A percentile compares a stretch with the other conserved stretches of the same genome.
Evolutionary conservation across 1,140 invertebrate genomes (phyloP).

Genomic region (Periplaneta americana): DNA sequence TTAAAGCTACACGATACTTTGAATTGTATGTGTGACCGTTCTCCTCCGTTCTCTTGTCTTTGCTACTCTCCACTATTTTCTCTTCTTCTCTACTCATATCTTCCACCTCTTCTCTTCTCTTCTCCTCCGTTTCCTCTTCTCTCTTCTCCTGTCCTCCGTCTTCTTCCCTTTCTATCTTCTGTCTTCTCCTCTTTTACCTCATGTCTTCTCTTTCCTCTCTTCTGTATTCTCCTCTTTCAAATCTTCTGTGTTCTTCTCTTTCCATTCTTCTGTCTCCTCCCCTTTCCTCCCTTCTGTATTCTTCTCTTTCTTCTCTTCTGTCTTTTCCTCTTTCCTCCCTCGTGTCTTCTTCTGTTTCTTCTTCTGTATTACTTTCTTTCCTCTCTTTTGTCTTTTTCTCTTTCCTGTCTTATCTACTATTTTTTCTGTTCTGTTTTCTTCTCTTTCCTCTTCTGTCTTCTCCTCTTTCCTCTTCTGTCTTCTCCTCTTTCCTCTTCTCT

Average conservation of each 20-base stretch:
- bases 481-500: too few species aligned
- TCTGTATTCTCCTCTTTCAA: not conserved
- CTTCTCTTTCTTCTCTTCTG: not conserved
- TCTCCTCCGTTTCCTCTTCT: not conserved
- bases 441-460: too few species aligned
- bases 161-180: not conserved
- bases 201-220: not conserved
- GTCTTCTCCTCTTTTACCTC: not conserved
- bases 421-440: too few species aligned
- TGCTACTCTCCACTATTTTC: not conserved
- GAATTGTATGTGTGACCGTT: too few species aligned
- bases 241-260: not conserved
- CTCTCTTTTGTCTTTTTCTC: not conserved
- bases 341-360: not conserved
- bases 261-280: not conserved
- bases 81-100: not conserved
- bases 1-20: too few species aligned
- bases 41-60: not conserved
- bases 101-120: not conserved
- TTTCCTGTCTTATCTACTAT: too few species aligned
- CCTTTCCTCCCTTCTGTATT: not conserved
- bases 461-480: too few species aligned
- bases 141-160: not conserved
- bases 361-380: not conserved
- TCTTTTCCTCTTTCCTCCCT: not conserved